Evolutionary conservation across 2,888 invertebrate species (phyloP), one percentile per base, ranked within the genome.

Genomic region (Leuctra nigra): DNA sequence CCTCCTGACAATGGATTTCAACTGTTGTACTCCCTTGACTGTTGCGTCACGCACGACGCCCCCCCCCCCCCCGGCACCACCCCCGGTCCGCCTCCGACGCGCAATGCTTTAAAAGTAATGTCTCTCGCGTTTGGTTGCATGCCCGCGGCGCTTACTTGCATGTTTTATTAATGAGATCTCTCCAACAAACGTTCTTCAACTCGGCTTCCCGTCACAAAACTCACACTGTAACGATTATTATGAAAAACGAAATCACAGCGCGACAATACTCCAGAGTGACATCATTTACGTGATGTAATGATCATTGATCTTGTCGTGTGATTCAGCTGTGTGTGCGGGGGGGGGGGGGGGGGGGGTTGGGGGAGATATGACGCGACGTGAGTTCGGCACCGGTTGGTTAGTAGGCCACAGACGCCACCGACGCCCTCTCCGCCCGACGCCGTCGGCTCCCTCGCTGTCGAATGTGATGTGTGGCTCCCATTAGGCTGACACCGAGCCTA

Each of bases 401-500:
- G 38, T 38, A n/a, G 38, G 38, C 38, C 39, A n/a, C 16, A 4
- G 14, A 6, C 39, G 39, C 39, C 39, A n/a, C 39, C 39, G n/a
- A 2, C 18, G 18, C 41, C 18, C 14, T 36, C 36, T 13, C 36
- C 14, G 20, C 14, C 41, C 20, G 20, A 2, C n/a, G 13, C 41
- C 41, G 4, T 20, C 16, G 41, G 41, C 41, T 18, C 47, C 33
- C 18, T 16, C 13, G 29, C 48, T 58, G 58, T 54, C 58, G 44
- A 54, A 54, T 39, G 48, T 54, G 58, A 58, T 50, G 50, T 58
- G 58, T 58, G 50, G 41, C 50, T 54, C 54, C 57, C 58, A 58
- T 54, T 54, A 54, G 57, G n/a, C 33, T n/a, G 50, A 38, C 24
- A 14, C n/a, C 33, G 35, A 20, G 29, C 18, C 4, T 25, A 57